Percentiles rank a stretch among this genome's conserved stretches.
Evolutionary conservation across 2,888 invertebrate genomes (phyloP).

Genomic region (Drosophila algonquin): DNA sequence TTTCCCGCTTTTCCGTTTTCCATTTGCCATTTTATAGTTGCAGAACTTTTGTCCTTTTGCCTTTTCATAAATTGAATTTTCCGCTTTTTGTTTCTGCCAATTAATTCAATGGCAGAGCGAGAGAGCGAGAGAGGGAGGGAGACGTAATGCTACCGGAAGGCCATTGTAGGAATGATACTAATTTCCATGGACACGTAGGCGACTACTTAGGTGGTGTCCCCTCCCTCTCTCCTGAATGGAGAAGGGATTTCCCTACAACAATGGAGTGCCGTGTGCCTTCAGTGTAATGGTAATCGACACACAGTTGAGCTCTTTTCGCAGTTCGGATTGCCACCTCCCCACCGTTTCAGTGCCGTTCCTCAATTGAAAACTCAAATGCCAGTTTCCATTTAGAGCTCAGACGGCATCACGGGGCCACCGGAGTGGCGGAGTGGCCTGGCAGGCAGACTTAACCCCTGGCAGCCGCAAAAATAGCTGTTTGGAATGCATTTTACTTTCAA

Average conservation of each 20-base stretch:
- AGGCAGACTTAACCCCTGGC: conserved; percentile 46
- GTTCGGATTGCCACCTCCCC: conserved; percentile 28
- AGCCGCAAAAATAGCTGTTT: conserved; percentile 56
- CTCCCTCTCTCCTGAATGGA: not conserved
- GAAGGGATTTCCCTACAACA: conserved; percentile 12
- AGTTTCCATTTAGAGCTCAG: conserved; percentile 38
- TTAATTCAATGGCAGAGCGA: conserved; percentile 45
- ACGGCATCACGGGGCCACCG: conserved; percentile 1
- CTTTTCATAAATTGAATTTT: conserved; percentile 62
- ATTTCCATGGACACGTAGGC: conserved; percentile 52
- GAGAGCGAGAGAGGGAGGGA: too few relatives aligned
- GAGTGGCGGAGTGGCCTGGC: not conserved
- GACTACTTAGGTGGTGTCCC: conserved; percentile 37
- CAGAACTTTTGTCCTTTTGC: conserved; percentile 39
- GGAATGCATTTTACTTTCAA: conserved; percentile 55
- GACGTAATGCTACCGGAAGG: too few relatives aligned
- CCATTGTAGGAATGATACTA: conserved; percentile 62
- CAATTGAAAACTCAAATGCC: conserved; percentile 72
- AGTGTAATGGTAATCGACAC: conserved; percentile 48
- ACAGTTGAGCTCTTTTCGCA: conserved; percentile 39
- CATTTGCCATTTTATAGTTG: not conserved
- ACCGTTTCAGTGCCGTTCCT: conserved; percentile 17
- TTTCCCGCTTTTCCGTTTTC: conserved; percentile 1
- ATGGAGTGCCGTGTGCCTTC: conserved; percentile 20
- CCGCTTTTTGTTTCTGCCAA: conserved; percentile 48